phyloP scores from a whole-genome alignment of 2,797 vertebrate species.

The Momotus momota region DNA sequence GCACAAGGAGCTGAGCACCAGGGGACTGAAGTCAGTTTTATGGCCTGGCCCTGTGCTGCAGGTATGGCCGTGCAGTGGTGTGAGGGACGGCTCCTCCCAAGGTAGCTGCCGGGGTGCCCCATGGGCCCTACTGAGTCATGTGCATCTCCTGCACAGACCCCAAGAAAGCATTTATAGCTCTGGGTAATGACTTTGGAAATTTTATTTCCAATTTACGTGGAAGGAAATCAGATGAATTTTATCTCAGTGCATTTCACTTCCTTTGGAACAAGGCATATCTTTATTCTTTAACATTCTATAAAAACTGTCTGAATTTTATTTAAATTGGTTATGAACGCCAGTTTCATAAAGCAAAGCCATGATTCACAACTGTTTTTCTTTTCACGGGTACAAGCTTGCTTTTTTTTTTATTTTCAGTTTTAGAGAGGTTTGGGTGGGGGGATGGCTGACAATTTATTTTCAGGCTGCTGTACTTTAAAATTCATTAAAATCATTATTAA shows the following conservation, averaged over 20 bases:
- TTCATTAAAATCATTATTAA: background rate
- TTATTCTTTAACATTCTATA: slow-evolving; percentile 19
- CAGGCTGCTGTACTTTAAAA: background rate
- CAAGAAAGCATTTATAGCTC: background rate
- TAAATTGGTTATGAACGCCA: slow-evolving; percentile 26
- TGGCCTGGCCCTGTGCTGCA: background rate
- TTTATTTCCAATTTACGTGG: slow-evolving; percentile 6
- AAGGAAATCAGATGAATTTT: slow-evolving; percentile 17
- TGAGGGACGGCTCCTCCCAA: background rate
- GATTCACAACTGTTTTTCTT: background rate
- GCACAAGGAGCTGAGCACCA: background rate
- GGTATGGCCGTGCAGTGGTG: accelerated
- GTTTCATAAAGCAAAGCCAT: slow-evolving; percentile 4
- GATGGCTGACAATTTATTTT: background rate
- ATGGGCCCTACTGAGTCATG: background rate
- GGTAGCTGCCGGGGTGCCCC: background rate
- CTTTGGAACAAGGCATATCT: slow-evolving; percentile 8
- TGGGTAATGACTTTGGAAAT: background rate
- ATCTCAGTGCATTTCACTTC: background rate
- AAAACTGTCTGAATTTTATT: slow-evolving; percentile 59
- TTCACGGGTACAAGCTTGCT: background rate
- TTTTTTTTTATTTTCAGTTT: background rate
- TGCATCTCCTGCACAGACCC: background rate
- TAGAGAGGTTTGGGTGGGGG: background rate
- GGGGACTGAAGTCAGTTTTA: background rate